Percentiles rank a stretch among this genome's conserved stretches.
Evolutionary conservation across 30 jellyfish, hydroid and myxozoan species (phyloP).

Genomic region (Aurelia sp.): DNA sequence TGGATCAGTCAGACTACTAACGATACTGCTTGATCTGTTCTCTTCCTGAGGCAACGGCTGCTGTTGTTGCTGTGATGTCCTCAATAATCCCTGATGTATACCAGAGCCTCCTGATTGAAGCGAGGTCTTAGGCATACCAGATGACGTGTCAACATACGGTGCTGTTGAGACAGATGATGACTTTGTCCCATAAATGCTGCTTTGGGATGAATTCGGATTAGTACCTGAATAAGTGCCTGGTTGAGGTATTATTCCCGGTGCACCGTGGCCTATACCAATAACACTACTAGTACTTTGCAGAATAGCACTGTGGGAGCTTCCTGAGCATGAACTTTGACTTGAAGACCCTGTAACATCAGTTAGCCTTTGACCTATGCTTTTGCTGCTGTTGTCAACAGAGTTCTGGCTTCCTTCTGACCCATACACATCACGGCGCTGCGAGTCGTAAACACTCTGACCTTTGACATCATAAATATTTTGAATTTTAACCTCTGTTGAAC

Average conservation of each 20-base stretch:
- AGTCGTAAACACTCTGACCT: slow-evolving; percentile 22
- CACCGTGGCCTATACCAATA: slow-evolving; percentile 41
- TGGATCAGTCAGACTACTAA: slow-evolving; percentile 35
- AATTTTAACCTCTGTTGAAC: slow-evolving; percentile 35
- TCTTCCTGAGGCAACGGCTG: too few species aligned
- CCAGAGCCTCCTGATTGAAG: slow-evolving; percentile 10
- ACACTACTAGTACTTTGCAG: slow-evolving; percentile 40
- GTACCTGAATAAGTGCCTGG: too few species aligned
- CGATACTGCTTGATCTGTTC: slow-evolving; percentile 1
- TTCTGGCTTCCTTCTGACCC: background rate
- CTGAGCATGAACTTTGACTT: slow-evolving; percentile 20
- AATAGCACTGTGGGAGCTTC: slow-evolving; percentile 40
- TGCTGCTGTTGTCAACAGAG: slow-evolving; percentile 3
- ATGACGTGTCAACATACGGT: slow-evolving; percentile 19
- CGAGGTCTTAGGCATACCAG: background rate
- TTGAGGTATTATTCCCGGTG: slow-evolving; percentile 4
- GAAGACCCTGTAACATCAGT: slow-evolving; percentile 1
- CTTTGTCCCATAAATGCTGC: background rate
- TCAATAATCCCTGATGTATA: slow-evolving; percentile 26
- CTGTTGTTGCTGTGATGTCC: slow-evolving; percentile 13
- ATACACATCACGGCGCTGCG: background rate
- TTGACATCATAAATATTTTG: slow-evolving; percentile 24
- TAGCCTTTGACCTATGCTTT: slow-evolving; percentile 37
- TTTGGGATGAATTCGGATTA: too few species aligned
- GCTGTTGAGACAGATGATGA: slow-evolving; percentile 13